phyloP scores from a whole-genome alignment of 1,140 invertebrate genomes.

The Glossosoma conforme region DNA sequence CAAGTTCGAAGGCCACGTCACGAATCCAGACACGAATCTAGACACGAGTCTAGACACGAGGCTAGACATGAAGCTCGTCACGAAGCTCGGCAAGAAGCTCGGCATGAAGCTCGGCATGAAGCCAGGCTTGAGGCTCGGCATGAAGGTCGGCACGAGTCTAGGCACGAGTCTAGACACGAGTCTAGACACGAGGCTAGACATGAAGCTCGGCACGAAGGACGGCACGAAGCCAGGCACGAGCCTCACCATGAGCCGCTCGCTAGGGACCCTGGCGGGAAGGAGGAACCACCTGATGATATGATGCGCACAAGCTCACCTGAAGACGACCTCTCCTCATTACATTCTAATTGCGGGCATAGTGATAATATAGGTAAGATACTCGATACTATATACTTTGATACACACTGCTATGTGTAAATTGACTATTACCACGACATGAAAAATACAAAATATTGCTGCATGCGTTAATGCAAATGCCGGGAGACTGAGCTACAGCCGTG shows the following conservation, averaged over 20 bases:
- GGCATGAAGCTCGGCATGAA: constrained; percentile 35
- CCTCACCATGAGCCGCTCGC: constrained; percentile 35
- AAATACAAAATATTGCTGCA: too few species aligned
- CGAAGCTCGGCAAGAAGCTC: constrained; percentile 36
- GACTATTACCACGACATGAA: too few species aligned
- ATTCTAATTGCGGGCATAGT: constrained; percentile 48
- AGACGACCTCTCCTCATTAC: constrained; percentile 46
- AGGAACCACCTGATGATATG: constrained; percentile 48
- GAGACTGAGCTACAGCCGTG: too few species aligned
- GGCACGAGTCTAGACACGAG: constrained; percentile 33
- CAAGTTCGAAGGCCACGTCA: constrained; percentile 38
- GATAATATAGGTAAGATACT: constrained; percentile 49
- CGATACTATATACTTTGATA: too few species aligned
- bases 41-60: constrained; percentile 36
- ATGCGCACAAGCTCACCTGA: constrained; percentile 47
- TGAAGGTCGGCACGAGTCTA: constrained; percentile 36
- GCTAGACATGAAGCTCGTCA: constrained; percentile 32
- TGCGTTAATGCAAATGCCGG: too few species aligned
- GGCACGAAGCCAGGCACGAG: constrained; percentile 36
- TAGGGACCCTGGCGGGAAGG: constrained; percentile 36
- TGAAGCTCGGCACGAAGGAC: constrained; percentile 39
- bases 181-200: constrained; percentile 37
- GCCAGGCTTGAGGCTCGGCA: constrained; percentile 36
- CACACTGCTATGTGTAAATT: too few species aligned
- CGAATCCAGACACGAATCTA: constrained; percentile 27